Evolutionary conservation across 2,797 vertebrate species (phyloP).

Genomic region (Enteromius unitaeniatus): DNA sequence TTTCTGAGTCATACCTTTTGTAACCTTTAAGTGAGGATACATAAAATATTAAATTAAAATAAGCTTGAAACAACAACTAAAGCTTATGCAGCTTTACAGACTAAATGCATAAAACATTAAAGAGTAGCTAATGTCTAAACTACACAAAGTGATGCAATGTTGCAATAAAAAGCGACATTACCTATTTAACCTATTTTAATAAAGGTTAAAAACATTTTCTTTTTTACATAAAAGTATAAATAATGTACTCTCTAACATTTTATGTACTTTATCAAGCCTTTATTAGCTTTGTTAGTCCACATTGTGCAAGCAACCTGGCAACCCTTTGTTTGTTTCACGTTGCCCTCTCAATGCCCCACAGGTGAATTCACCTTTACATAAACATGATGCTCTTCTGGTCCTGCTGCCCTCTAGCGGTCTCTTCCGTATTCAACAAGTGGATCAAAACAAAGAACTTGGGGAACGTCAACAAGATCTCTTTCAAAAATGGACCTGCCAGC

Average conservation of each 20-base stretch:
- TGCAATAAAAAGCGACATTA: neutral
- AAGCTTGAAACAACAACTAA: neutral
- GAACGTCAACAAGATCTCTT: constrained; percentile 2
- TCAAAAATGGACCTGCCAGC: neutral
- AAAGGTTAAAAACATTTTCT: neutral
- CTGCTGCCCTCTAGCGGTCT: constrained; percentile 47
- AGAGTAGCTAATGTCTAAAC: neutral
- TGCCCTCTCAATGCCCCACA: constrained; percentile 15
- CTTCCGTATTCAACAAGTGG: constrained; percentile 12
- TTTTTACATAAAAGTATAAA: neutral
- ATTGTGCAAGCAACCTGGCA: constrained; percentile 27
- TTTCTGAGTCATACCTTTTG: neutral
- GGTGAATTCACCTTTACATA: constrained; percentile 46
- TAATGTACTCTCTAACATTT: neutral
- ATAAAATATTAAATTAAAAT: neutral
- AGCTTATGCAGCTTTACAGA: neutral
- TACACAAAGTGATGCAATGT: neutral
- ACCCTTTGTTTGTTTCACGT: constrained; percentile 34
- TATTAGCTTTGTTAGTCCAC: neutral
- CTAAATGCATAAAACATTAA: neutral
- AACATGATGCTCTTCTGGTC: neutral
- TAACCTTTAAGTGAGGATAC: neutral
- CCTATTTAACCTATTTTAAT: neutral
- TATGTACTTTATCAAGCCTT: neutral
- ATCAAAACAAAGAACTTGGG: constrained; percentile 47